Conservation (phyloP, 1,140 invertebrate genomes). For the Hesperophylax magnus region DNA sequence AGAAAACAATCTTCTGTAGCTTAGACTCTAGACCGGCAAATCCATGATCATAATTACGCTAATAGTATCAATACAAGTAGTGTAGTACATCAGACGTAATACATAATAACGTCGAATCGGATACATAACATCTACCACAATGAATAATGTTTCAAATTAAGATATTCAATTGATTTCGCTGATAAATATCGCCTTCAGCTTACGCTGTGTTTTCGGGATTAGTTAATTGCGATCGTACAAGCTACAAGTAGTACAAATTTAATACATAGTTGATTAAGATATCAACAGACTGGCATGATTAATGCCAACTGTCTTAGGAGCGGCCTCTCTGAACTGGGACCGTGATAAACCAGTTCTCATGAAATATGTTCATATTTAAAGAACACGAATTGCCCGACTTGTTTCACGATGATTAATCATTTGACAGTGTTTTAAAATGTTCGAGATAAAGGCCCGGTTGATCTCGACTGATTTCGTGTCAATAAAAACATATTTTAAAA, state of each 20-base stretch:
- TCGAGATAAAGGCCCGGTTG: background rate
- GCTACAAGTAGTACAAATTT: too few species aligned
- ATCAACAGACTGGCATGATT: slow-evolving; percentile 18
- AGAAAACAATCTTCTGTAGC: too few species aligned
- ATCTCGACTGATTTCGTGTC: too few species aligned
- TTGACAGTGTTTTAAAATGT: slow-evolving; percentile 23
- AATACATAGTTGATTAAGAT: slow-evolving; percentile 23
- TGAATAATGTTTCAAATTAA: too few species aligned
- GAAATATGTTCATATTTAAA: slow-evolving; percentile 18
- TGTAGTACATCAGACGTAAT: too few species aligned
- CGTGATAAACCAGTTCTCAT: slow-evolving; percentile 23
- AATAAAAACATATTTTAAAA: too few species aligned
- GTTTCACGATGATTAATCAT: slow-evolving; percentile 20
- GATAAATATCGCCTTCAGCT: slow-evolving; percentile 11
- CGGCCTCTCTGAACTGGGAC: background rate
- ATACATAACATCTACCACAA: too few species aligned
- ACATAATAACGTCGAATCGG: too few species aligned
- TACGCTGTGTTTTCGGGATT: background rate
- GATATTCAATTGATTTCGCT: slow-evolving; percentile 6
- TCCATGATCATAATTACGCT: too few species aligned
- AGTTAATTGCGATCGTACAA: slow-evolving; percentile 13
- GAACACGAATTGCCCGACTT: slow-evolving; percentile 23
- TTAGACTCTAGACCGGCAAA: too few species aligned
- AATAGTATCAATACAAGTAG: too few species aligned
- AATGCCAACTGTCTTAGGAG: background rate